Evolutionary conservation across 2,113 vertebrate genomes (phyloP).

Genomic region (Clinocottus analis): DNA sequence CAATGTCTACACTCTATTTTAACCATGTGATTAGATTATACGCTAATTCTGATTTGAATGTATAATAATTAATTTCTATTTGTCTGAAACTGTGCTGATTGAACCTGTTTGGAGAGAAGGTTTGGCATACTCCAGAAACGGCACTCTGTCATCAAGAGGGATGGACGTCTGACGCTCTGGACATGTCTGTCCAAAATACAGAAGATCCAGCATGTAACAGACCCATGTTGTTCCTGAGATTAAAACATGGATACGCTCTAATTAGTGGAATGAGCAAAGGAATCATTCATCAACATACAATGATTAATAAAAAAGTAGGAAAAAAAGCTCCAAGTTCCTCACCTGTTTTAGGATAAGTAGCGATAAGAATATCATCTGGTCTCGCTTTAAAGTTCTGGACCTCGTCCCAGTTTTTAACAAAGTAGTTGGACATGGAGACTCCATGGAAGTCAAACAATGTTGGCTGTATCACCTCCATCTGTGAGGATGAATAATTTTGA

Average conservation of each 20-base stretch:
- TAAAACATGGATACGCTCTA: neutral
- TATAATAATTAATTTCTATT: too few species aligned
- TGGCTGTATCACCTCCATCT: constrained; percentile 55
- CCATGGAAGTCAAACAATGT: constrained; percentile 76
- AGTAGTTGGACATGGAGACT: constrained; percentile 68
- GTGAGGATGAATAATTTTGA: neutral
- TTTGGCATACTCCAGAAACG: constrained; percentile 79
- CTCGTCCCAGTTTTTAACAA: constrained; percentile 82
- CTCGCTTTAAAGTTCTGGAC: constrained; percentile 83
- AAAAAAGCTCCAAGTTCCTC: neutral
- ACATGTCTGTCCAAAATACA: constrained; percentile 70
- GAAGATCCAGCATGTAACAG: constrained; percentile 81
- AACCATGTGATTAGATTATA: too few species aligned
- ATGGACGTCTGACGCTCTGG: constrained; percentile 61
- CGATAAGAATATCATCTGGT: constrained; percentile 85
- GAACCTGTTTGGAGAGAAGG: constrained; percentile 30
- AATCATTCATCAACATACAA: neutral
- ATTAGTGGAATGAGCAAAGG: neutral
- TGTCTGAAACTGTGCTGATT: too few species aligned
- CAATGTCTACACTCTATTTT: too few species aligned
- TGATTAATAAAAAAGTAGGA: neutral
- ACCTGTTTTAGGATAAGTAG: constrained; percentile 89
- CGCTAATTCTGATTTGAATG: too few species aligned
- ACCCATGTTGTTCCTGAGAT: constrained; percentile 85
- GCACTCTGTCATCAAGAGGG: constrained; percentile 76